Evolutionary conservation across 1,140 invertebrate species (phyloP).

Genomic region (Patella vulgata): DNA sequence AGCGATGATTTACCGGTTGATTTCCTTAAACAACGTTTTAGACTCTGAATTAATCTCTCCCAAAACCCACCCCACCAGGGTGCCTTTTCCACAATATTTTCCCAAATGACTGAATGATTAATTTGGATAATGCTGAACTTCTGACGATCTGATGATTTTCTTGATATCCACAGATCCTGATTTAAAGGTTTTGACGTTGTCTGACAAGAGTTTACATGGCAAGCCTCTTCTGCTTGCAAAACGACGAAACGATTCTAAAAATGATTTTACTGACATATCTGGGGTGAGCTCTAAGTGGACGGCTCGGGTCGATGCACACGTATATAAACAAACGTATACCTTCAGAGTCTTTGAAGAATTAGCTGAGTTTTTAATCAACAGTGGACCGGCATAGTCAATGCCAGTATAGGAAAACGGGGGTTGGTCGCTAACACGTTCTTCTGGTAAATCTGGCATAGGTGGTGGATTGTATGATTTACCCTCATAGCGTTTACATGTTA

Average conservation of each 20-base stretch:
- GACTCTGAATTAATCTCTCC: too few species aligned
- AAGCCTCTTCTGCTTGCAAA: conserved; percentile 16
- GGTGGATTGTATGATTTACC: too few species aligned
- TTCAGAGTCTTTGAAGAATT: background rate
- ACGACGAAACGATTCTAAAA: conserved; percentile 18
- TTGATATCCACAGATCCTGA: background rate
- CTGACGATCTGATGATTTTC: background rate
- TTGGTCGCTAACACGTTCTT: too few species aligned
- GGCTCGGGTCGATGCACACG: conserved; percentile 7
- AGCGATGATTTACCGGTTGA: too few species aligned
- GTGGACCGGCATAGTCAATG: conserved; percentile 5
- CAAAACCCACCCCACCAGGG: too few species aligned
- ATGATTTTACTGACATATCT: conserved; percentile 12
- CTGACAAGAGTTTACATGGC: conserved; percentile 16
- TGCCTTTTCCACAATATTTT: conserved; percentile 5
- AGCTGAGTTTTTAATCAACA: background rate
- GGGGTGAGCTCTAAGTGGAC: conserved; percentile 21
- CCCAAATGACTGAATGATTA: background rate
- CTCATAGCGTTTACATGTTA: too few species aligned
- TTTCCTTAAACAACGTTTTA: too few species aligned
- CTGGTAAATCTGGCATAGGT: too few species aligned
- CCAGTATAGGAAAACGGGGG: conserved; percentile 13
- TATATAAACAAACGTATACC: conserved; percentile 5
- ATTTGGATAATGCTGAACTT: background rate
- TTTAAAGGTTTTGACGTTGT: conserved; percentile 14